phyloP scores from a whole-genome alignment of 2,797 vertebrate species.

The Mormyrus hasselquistii region DNA sequence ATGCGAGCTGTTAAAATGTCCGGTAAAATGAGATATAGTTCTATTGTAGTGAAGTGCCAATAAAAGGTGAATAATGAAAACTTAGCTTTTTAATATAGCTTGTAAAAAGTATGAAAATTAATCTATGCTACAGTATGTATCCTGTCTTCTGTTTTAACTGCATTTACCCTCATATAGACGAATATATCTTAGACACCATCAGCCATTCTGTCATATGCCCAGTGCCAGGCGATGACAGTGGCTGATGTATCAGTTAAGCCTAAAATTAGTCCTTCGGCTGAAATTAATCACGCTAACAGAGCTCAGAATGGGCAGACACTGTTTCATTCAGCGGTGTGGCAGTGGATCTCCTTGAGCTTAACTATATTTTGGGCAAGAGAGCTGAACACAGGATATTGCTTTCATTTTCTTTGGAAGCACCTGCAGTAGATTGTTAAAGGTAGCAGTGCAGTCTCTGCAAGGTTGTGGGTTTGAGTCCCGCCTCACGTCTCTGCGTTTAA shows the following conservation, averaged over 20 bases:
- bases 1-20: conserved; percentile 1
- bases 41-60: background rate
- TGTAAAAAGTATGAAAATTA: background rate
- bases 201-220: background rate
- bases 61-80: background rate
- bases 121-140: background rate
- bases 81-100: background rate
- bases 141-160: background rate
- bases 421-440: background rate
- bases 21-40: background rate
- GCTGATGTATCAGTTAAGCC: background rate
- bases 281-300: background rate
- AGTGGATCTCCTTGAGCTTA: background rate
- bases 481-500: background rate
- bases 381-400: background rate
- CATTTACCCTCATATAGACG: background rate
- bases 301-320: background rate
- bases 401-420: background rate
- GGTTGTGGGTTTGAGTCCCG: background rate
- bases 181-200: background rate
- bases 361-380: background rate
- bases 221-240: background rate
- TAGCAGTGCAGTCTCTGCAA: background rate
- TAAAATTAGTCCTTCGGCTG: background rate
- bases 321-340: background rate